Conservation (phyloP, 2,113 vertebrate genomes). For the Leucosticte australis region DNA sequence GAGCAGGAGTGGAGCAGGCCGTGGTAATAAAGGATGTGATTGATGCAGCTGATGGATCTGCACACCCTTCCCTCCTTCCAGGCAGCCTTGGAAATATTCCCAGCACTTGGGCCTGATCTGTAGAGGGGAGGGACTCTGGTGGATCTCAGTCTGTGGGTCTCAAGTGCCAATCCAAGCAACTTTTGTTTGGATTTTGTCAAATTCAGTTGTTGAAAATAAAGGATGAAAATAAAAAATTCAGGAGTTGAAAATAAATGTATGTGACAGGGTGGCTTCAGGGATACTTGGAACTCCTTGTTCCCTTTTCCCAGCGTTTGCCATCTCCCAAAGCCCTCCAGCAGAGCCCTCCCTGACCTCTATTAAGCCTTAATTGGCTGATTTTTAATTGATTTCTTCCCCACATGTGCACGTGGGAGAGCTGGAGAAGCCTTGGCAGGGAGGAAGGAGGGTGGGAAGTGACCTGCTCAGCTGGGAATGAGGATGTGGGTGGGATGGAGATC, state of each 20-base stretch:
- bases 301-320: background rate
- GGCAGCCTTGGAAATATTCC: background rate
- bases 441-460: background rate
- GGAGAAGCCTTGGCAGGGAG: background rate
- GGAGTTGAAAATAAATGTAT: background rate
- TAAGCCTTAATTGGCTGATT: background rate
- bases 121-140: background rate
- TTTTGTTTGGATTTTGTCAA: background rate
- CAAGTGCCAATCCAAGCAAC: background rate
- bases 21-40: background rate
- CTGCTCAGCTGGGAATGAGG: background rate
- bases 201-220: too few species aligned
- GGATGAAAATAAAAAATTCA: too few species aligned
- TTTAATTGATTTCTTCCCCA: background rate
- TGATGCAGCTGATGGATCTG: background rate
- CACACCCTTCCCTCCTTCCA: background rate
- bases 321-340: background rate
- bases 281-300: accelerated
- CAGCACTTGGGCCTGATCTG: background rate
- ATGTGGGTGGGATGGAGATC: background rate
- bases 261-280: background rate
- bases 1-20: background rate
- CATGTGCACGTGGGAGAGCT: accelerated
- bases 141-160: background rate
- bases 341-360: background rate